Evolutionary conservation across 2,113 vertebrate species (phyloP).

Genomic region (Engraulis encrasicolus): DNA sequence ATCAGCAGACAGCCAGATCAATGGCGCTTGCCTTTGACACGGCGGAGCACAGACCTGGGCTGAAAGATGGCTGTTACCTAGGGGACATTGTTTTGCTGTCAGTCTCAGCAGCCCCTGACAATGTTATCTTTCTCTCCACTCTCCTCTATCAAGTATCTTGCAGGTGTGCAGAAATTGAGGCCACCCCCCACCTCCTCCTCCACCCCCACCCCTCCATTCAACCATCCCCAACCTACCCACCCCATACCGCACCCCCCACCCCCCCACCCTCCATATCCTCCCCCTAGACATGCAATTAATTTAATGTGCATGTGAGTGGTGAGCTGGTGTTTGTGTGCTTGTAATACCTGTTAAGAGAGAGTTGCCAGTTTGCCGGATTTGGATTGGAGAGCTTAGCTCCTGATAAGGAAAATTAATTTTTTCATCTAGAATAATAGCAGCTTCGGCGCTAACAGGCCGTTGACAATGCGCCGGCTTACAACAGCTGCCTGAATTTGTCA

Average conservation of each 20-base stretch:
- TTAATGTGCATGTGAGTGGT: slow-evolving; percentile 72
- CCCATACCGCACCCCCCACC: too few relatives aligned
- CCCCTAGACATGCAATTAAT: slow-evolving; percentile 91
- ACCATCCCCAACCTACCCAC: too few relatives aligned
- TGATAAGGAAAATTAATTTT: slow-evolving; percentile 96
- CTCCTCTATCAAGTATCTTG: slow-evolving; percentile 82
- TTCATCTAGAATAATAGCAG: slow-evolving; percentile 90
- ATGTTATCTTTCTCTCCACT: slow-evolving; percentile 86
- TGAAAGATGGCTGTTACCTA: slow-evolving; percentile 78
- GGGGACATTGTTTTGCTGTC: slow-evolving; percentile 81
- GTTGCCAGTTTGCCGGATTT: slow-evolving; percentile 88
- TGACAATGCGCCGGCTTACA: slow-evolving; percentile 80
- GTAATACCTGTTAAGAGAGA: slow-evolving; percentile 90
- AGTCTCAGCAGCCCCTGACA: slow-evolving; percentile 82
- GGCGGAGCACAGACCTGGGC: slow-evolving; percentile 51
- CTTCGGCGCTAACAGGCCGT: slow-evolving; percentile 70
- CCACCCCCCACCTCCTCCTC: too few relatives aligned
- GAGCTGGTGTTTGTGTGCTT: slow-evolving; percentile 54
- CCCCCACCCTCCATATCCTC: too few relatives aligned
- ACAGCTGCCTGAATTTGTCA: slow-evolving; percentile 86
- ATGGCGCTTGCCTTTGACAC: slow-evolving; percentile 73
- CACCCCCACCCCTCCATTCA: too few relatives aligned
- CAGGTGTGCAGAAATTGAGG: slow-evolving; percentile 86
- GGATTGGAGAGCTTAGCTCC: slow-evolving; percentile 86
- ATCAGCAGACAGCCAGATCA: slow-evolving; percentile 74